Base-by-base conservation (phyloP, 2,797 vertebrate genomes). In the Chelidonichthys spinosus region DNA sequence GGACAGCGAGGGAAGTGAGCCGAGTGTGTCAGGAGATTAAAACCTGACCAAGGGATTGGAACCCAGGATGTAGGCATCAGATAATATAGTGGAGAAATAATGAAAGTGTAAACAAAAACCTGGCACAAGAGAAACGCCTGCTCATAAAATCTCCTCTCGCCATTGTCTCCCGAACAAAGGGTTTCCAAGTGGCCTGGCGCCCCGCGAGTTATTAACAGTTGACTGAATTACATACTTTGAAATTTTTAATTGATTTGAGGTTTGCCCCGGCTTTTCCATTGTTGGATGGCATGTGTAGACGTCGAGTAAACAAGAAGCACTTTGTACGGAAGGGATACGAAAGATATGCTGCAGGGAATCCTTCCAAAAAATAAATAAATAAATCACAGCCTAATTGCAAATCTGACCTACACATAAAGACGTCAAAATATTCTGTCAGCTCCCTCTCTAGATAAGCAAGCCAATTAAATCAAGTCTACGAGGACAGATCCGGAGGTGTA, bases 41-140 rank as follows among this genome's bases (percentile, higher is more conserved):
- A 96, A 95, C 87, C 86, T 83, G 90, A 88, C 90, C 94, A 4
- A 85, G 91, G 94, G 94, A 95, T 91, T 96, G 94, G 95, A 25
- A 96, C 95, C 95, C 92, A 92, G 92, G 93, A 95, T 93, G 92
- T 94, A 95, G 91, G 92, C 90, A 89, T 95, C 95, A 93, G 92
- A 95, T 95, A 96, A 96, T 94, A 85, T 89, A 93, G 92, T 89
- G 86, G 92, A 95, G 86, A 88, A 95, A 93, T 95, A 96, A 96
- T 94, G 94, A 94, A 96, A 95, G 92, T 90, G 92, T 96, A 96
- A 98, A 97, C 95, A 97, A 96, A 96, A 96, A 92, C 92, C 90
- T 76, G 89, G 87, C 94, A 92, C 90, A 85, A 93, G 84, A 94
- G 79, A 92, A 95, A 95, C 77, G 90, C 86, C 91, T 86, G 88